Base-by-base conservation (phyloP, 2,797 vertebrate genomes). In the Onychomys arenicola region DNA sequence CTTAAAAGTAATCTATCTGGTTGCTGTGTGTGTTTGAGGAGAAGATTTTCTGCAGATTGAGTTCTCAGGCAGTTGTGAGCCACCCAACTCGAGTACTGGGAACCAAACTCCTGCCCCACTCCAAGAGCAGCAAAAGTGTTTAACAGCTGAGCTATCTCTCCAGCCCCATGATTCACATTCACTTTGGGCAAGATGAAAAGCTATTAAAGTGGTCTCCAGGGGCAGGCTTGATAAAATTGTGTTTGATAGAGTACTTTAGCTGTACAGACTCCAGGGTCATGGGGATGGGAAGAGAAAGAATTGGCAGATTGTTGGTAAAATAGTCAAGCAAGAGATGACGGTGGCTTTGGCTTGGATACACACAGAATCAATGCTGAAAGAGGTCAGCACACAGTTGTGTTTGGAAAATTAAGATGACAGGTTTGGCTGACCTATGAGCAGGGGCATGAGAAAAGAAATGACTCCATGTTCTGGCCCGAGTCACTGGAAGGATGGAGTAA, bases 401-500 rank as follows among this genome's bases (percentile, higher is more conserved):
- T 96, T 52, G 57, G 37, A 84, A 88, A 76, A 52, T 40, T 91
- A 27, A 57, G n/a, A 90, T 69, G 59, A 46, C 11, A 61, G 27
- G 12, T 21, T 59, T 49, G 78, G 25, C 71, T 82, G 59, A 91
- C 90, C 55, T 29, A 52, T 76, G 19, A 69, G 67, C 59, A 7
- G 9, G 55, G 16, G 6, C 23, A 10, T 52, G 76, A 82, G 34
- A 91, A 37, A 61, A 86, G 65, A 49, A 19, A 77, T 75, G 21
- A 85, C 13, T 84, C 40, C 16, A n/a, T 67, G 32, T 80, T 86
- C 95, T 84, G 91, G 32, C 46, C 59, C 67, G 19, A 92, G 27
- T 16, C 57, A 17, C 11, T 6, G 61, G 34, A 63, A 96, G 34
- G 80, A 82, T 57, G 34, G 91, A 92, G 63, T 95, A 88, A 76